Conservation (phyloP, 2,888 invertebrate species). For the Pemphredon lugubris region DNA sequence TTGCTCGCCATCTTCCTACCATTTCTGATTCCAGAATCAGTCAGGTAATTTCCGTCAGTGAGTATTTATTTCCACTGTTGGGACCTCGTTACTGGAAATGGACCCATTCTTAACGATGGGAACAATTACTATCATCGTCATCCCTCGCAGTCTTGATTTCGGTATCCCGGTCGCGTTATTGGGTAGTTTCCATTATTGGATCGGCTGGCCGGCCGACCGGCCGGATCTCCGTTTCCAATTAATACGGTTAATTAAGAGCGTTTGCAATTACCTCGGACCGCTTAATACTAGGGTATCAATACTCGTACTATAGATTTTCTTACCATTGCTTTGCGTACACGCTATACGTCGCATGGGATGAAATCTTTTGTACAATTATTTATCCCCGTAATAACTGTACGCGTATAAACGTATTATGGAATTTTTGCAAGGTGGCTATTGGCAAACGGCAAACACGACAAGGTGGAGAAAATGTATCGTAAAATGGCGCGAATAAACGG, state of each 20-base stretch:
- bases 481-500: constrained; percentile 86
- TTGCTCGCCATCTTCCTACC: constrained; percentile 86
- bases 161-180: neutral
- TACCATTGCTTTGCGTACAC: constrained; percentile 9
- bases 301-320: neutral
- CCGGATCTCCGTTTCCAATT: neutral
- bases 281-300: neutral
- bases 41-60: constrained; percentile 75
- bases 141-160: neutral
- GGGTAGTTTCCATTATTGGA: neutral
- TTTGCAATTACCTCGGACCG: neutral
- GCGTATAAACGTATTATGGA: neutral
- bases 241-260: constrained; percentile 2
- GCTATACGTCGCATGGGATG: constrained; percentile 18
- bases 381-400: neutral
- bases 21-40: constrained; percentile 87
- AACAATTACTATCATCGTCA: neutral
- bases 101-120: constrained; percentile 12
- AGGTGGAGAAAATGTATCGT: constrained; percentile 84
- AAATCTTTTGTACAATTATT: constrained; percentile 5
- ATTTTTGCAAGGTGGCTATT: constrained; percentile 86
- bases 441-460: constrained; percentile 83
- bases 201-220: neutral
- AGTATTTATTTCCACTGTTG: constrained; percentile 26
- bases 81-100: constrained; percentile 22